phyloP scores from a whole-genome alignment of 2,888 invertebrate species.

The Philereme transversata region DNA sequence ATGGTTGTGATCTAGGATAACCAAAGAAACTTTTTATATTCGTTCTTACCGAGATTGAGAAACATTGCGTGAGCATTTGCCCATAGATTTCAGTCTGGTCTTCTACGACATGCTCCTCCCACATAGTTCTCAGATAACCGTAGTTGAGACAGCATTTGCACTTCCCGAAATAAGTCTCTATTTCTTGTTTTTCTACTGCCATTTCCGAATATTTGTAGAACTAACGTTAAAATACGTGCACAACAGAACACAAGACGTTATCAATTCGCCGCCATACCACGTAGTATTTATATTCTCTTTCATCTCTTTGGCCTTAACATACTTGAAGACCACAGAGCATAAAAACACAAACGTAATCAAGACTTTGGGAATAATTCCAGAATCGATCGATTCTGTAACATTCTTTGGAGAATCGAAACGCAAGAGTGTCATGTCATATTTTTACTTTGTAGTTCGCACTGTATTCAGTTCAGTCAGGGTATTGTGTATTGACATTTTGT shows the following conservation, averaged over 20 bases:
- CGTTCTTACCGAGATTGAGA: constrained; percentile 57
- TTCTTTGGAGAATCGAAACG: too few species aligned
- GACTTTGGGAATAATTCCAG: too few species aligned
- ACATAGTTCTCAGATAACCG: constrained; percentile 59
- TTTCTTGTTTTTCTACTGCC: constrained; percentile 34
- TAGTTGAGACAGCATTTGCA: constrained; percentile 65
- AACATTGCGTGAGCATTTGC: constrained; percentile 64
- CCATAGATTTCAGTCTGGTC: constrained; percentile 58
- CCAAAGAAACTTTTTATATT: not conserved
- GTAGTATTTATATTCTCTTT: too few species aligned
- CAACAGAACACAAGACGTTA: not conserved
- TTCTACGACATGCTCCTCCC: constrained; percentile 49
- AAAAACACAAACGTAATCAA: too few species aligned
- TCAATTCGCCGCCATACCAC: constrained; percentile 1
- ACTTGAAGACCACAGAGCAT: too few species aligned
- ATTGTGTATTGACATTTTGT: constrained; percentile 30
- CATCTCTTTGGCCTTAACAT: too few species aligned
- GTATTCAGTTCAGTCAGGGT: constrained; percentile 4
- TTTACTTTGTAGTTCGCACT: constrained; percentile 1
- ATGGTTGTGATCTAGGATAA: not conserved
- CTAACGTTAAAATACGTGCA: not conserved
- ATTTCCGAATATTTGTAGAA: constrained; percentile 31
- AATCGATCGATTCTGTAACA: too few species aligned
- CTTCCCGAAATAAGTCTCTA: constrained; percentile 50
- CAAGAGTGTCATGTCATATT: not conserved